Base-by-base conservation (phyloP, 2,113 vertebrate species). In the Lophotis ruficrista region DNA sequence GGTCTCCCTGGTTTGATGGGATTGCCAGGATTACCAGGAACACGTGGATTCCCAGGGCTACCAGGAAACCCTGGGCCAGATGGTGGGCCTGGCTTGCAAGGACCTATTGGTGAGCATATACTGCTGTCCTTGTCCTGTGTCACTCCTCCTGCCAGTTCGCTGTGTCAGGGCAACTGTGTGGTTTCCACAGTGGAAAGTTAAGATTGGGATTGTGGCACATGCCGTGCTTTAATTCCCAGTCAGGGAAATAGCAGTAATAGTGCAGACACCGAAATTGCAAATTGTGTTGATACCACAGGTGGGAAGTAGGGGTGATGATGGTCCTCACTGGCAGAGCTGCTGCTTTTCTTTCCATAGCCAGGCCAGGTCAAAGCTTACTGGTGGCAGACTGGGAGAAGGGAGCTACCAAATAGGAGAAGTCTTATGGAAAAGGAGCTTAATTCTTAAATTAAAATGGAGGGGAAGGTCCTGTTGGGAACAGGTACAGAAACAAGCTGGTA, bases 1-100 rank as follows among this genome's bases (percentile, higher is more conserved):
- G 99, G 99, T 54, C 92, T 90, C 28, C 98, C 92, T 1, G 98
- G 98, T 60, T 87, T 87, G 50, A 91, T 93, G 31, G 98, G 98
- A 28, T 87, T 93, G 23, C 97, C 97, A 0, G 98, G 98, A 65
- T 77, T 6, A 6, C 95, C 98, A 6, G 99, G 99, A 89, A 96
- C 93, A 0, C 93, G 19, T 12, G 99, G 99, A 92, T 96, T 95
- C 54, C 95, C 93, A 30, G 99, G 99, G 93, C 89, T 83, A 66
- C 98, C 98, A 90, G 99, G 99, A 98, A 95, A 95, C 72, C 96
- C 69, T 24, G 98, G 98, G 14, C 92, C 93, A 28, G 69, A 20
- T 19, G 98, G 98, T 3, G 27, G 89, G 27, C 96, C 91, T 6
- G 98, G 98, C 2, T n/a, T 86, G 50, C 92, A 78, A 7, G 98